phyloP scores from a whole-genome alignment of 2,113 vertebrate genomes.

The Tychaedon coryphoeus region DNA sequence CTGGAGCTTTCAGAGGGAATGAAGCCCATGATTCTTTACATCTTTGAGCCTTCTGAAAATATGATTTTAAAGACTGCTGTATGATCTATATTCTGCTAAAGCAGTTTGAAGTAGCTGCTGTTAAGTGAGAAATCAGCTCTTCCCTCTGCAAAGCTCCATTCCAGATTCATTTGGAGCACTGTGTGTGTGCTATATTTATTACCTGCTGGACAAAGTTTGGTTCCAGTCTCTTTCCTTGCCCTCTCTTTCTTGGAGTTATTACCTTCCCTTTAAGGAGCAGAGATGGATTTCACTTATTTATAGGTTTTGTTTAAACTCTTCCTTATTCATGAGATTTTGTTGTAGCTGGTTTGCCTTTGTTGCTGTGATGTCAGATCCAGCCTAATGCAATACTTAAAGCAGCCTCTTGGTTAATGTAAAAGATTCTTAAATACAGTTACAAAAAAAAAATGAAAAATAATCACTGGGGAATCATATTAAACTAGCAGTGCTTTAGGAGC shows the following conservation, averaged over 20 bases:
- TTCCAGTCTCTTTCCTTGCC: background rate
- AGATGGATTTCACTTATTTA: background rate
- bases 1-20: background rate
- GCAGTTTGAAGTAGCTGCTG: slow-evolving; percentile 6
- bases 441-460: background rate
- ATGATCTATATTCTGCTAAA: background rate
- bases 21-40: background rate
- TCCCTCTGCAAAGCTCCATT: background rate
- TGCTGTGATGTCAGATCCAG: background rate
- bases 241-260: background rate
- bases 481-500: background rate
- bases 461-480: background rate
- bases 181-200: slow-evolving; percentile 16
- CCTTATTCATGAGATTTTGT: slow-evolving; percentile 24
- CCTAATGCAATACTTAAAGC: background rate
- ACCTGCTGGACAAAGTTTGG: background rate
- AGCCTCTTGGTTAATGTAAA: background rate
- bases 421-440: background rate
- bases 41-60: background rate
- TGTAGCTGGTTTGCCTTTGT: slow-evolving; percentile 18
- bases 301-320: background rate
- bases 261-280: background rate
- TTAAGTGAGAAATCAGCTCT: slow-evolving; percentile 9
- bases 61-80: background rate
- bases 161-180: background rate